phyloP scores from a whole-genome alignment of 1,140 invertebrate species.

The Drosophila mojavensis region DNA sequence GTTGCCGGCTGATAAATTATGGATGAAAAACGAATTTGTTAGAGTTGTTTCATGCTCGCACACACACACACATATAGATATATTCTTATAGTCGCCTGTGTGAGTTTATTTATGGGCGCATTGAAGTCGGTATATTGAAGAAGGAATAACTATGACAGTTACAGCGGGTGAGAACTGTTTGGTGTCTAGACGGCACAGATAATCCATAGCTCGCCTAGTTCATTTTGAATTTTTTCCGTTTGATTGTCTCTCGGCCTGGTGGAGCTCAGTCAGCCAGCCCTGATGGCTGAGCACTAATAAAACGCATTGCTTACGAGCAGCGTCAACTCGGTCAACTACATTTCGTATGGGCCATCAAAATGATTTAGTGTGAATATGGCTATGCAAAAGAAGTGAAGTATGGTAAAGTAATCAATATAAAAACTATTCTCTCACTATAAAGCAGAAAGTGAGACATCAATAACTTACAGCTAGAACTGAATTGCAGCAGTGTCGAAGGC shows the following conservation, averaged over 20 bases:
- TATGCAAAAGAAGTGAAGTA: neutral
- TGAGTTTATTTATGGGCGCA: no score
- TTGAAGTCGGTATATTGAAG: no score
- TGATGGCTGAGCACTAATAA: slow-evolving; percentile 30
- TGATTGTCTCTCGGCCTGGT: neutral
- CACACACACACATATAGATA: no score
- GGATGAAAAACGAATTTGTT: neutral
- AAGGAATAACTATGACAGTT: no score
- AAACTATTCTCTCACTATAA: neutral
- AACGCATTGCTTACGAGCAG: neutral
- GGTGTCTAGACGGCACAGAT: no score
- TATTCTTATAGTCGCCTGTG: no score
- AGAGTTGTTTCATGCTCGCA: neutral
- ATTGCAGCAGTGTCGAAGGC: neutral
- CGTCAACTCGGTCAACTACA: slow-evolving; percentile 8
- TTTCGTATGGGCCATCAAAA: slow-evolving; percentile 31
- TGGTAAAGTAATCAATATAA: no score
- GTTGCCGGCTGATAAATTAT: slow-evolving; percentile 8
- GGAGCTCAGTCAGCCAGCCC: slow-evolving; percentile 2
- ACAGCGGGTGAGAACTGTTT: no score
- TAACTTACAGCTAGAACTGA: neutral
- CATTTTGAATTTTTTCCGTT: neutral
- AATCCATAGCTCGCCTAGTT: no score
- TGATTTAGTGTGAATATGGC: neutral
- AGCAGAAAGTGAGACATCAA: neutral